phyloP scores from a whole-genome alignment of 2,113 vertebrate genomes.

The Halichoerus grypus region DNA sequence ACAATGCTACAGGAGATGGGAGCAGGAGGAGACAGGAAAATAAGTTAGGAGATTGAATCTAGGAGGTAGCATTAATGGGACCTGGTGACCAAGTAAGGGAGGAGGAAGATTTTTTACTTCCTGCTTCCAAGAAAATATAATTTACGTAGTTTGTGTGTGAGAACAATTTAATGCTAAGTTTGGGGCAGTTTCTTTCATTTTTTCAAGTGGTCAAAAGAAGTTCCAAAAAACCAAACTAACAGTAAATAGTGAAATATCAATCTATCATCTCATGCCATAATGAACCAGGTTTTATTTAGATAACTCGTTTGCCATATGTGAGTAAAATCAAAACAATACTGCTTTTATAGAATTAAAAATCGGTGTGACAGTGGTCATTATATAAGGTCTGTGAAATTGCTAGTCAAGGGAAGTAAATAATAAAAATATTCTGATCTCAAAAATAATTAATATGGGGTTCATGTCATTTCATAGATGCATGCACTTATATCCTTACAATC shows the following conservation, averaged over 20 bases:
- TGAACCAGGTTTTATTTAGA: background rate
- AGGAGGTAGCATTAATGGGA: background rate
- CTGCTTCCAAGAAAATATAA: background rate
- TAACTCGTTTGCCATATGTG: background rate
- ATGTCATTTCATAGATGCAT: conserved; percentile 24
- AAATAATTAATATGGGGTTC: conserved; percentile 7
- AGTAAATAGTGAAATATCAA: background rate
- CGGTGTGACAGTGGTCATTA: background rate
- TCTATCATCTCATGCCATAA: background rate
- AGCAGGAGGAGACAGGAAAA: background rate
- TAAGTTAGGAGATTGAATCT: background rate
- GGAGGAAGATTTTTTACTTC: background rate
- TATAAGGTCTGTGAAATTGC: background rate
- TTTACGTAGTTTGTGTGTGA: background rate
- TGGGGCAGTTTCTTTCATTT: background rate
- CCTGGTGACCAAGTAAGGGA: background rate
- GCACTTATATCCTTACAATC: conserved; percentile 23
- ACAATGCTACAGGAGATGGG: background rate
- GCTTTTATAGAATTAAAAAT: background rate
- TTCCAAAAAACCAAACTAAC: background rate
- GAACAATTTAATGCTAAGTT: background rate
- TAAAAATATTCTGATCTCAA: conserved; percentile 56
- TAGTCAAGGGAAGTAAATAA: conserved; percentile 9
- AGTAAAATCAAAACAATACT: background rate
- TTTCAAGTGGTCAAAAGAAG: background rate